These are phyloP conservation scores for Phacellophora camtschatica DNA, from an alignment of 30 jellyfish, hydroid and myxozoan genomes.

Conservation along the genomic window DNA sequence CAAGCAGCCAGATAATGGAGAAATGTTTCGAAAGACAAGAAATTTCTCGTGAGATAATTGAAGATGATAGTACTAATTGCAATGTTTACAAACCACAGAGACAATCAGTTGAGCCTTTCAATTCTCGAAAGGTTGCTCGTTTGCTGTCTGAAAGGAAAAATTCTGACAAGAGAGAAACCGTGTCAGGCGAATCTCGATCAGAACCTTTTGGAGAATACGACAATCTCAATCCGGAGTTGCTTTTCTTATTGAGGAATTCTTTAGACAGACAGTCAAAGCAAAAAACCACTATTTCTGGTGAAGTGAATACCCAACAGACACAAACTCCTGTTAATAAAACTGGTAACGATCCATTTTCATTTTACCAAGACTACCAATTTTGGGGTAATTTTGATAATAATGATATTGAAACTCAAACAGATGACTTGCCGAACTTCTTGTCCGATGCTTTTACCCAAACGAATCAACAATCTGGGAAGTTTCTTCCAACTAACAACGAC, in stretches of 20 bases:
- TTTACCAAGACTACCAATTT: neutral
- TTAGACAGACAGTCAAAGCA: neutral
- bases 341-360: neutral
- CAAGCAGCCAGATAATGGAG: neutral
- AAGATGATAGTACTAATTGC: neutral
- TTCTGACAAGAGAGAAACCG: neutral
- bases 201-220: slow-evolving; percentile 13
- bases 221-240: slow-evolving; percentile 29
- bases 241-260: neutral
- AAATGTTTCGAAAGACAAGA: neutral
- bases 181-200: neutral
- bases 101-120: neutral
- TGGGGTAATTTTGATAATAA: slow-evolving; percentile 10
- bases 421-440: slow-evolving; percentile 5
- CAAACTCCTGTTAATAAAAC: slow-evolving; percentile 14
- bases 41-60: neutral
- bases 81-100: neutral
- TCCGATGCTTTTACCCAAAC: slow-evolving; percentile 70
- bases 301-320: slow-evolving; percentile 29
- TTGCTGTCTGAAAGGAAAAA: neutral
- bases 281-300: neutral
- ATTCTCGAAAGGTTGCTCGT: neutral
- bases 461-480: neutral
- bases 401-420: slow-evolving; percentile 45
- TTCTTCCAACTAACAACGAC: neutral